Base-by-base conservation (phyloP, 1,140 invertebrate genomes). In the Drosophila orosa region DNA sequence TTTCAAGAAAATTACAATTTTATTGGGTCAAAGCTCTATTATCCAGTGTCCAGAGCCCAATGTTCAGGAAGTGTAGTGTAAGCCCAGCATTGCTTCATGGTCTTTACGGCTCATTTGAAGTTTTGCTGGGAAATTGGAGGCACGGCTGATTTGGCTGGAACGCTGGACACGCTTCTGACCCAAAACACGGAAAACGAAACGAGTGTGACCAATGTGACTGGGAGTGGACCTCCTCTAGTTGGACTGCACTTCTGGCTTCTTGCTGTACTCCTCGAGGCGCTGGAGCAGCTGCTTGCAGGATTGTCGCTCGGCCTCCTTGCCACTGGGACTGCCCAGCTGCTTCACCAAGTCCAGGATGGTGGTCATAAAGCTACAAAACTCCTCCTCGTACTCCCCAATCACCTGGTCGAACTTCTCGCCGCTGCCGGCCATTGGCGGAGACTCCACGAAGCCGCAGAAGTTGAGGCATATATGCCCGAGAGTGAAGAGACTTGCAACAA, bases 401-500 rank as follows among this genome's bases (percentile, higher is more conserved):
- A 13, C 31, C 2, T 54, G 13, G 0, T 67, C 58, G 9, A 81
- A 56, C 3, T 57, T 22, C 4, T 29, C 27, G 15, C 24, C 1
- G 8, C 29, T 45, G 15, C 15, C 47, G 6, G n/a, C 12, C 3
- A 33, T 9, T 9, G 22, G 22, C 5, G 50, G 12, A 1, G 63
- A 44, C 10, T 76, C 72, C 5, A 83, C 27, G 22, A 45, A 80
- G 19, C 29, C 39, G 13, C 73, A 68, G 17, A 58, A 87, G 35
- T 89, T 87, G 15, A 87, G 77, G 39, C 84, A 89, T 17, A 84
- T 48, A 15, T 78, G 73, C 0, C 80, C 84, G 3, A 89, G 48
- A 1, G 77, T 89, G 15, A 56, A 84, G 9, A 89, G 17, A 8
- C 80, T 44, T 5, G 74, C 50, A 13, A 89, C 68, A 19, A 66